Conservation (phyloP, 1,140 invertebrate genomes). For the Pseudomyrmex dendroicus region DNA sequence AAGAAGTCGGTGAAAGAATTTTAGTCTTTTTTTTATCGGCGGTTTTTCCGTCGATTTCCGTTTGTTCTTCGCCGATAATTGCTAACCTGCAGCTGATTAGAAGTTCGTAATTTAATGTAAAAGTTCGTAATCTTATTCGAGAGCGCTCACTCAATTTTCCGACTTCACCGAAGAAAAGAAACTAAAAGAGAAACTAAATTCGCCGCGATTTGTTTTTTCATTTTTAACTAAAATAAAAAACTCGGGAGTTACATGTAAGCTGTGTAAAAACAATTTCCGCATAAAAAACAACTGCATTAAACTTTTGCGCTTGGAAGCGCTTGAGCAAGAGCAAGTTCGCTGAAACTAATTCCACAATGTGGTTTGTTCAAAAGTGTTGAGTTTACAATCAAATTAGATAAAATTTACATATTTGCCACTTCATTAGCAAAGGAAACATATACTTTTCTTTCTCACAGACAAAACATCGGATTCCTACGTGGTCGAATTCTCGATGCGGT, state of each 20-base stretch:
- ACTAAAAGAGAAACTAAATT: constrained; percentile 3
- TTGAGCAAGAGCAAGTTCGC: not conserved
- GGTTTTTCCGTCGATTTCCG: not conserved
- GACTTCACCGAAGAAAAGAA: not conserved
- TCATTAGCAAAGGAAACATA: constrained; percentile 35
- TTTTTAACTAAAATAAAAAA: not conserved
- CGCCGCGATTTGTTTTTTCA: not conserved
- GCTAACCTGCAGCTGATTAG: not conserved
- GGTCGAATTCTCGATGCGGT: constrained; percentile 22
- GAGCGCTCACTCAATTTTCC: not conserved
- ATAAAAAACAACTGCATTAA: constrained; percentile 34
- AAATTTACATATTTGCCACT: constrained; percentile 20
- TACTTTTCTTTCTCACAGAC: not conserved
- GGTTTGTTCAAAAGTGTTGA: not conserved
- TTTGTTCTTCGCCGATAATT: not conserved
- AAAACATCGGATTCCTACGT: not conserved
- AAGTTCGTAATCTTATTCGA: not conserved
- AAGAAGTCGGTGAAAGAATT: not conserved
- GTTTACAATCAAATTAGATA: not conserved
- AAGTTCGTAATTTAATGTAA: not conserved
- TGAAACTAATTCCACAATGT: constrained; percentile 29
- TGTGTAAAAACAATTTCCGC: not conserved
- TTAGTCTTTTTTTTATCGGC: not conserved
- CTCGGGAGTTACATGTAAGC: constrained; percentile 12
- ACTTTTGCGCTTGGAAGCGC: constrained; percentile 16